Percentiles rank a stretch among this genome's conserved stretches.
These are phyloP conservation scores for Bembecia ichneumoniformis DNA, from an alignment of 2,888 invertebrate species.

Conservation along the genomic window DNA sequence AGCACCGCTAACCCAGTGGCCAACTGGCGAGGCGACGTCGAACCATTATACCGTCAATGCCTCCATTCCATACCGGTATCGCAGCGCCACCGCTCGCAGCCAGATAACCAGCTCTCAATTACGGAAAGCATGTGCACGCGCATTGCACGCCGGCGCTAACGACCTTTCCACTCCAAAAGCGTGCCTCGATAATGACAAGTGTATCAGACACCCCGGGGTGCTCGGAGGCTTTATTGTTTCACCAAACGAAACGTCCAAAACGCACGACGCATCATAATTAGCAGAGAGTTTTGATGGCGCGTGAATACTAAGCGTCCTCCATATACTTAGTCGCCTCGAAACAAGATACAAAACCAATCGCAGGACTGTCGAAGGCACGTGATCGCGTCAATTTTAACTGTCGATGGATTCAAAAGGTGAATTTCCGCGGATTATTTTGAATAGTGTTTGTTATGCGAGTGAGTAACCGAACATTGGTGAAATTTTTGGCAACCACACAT, in stretches of 20 bases:
- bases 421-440: conserved; percentile 27
- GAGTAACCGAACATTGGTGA: conserved; percentile 42
- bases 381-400: conserved; percentile 24
- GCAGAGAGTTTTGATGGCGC: conserved; percentile 63
- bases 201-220: conserved; percentile 47
- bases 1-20: conserved; percentile 70
- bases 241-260: conserved; percentile 61
- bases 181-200: conserved; percentile 33
- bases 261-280: conserved; percentile 58
- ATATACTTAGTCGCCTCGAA: conserved; percentile 30
- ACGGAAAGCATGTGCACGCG: conserved; percentile 23
- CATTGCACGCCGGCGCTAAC: conserved; percentile 22
- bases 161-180: conserved; percentile 13
- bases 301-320: conserved; percentile 55
- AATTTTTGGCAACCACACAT: conserved; percentile 50
- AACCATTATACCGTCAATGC: conserved; percentile 47
- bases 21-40: conserved; percentile 61
- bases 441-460: conserved; percentile 46
- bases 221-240: conserved; percentile 45
- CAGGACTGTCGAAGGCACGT: conserved; percentile 47
- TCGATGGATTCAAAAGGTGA: conserved; percentile 30
- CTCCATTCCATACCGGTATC: conserved; percentile 60
- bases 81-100: conserved; percentile 47
- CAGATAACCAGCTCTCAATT: conserved; percentile 31
- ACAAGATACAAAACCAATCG: conserved; percentile 34